Evolutionary conservation across 2,113 vertebrate species (phyloP).

Genomic region (Chauna torquata): DNA sequence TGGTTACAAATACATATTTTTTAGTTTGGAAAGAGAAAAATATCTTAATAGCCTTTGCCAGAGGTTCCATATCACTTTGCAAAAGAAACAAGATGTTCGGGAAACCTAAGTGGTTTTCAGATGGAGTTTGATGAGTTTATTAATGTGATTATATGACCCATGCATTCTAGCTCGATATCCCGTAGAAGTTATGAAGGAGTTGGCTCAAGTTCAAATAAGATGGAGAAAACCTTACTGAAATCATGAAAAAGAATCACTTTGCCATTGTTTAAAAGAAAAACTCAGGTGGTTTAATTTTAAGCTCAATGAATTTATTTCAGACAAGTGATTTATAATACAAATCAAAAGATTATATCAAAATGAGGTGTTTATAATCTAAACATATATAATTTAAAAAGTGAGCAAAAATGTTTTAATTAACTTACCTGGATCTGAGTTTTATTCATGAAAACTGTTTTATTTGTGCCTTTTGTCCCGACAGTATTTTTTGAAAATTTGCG

Average conservation of each 20-base stretch:
- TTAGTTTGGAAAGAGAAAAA: background rate
- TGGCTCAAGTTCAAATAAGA: background rate
- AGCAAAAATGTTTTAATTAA: background rate
- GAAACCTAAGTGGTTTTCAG: background rate
- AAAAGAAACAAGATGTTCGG: background rate
- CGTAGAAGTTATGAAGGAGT: background rate
- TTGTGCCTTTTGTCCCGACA: background rate
- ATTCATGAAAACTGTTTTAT: background rate
- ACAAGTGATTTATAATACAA: background rate
- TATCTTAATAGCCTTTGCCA: background rate
- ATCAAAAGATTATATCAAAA: background rate
- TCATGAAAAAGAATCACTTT: accelerated
- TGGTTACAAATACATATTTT: background rate
- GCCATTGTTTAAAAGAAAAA: background rate
- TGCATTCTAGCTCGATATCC: background rate
- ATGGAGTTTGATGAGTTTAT: background rate
- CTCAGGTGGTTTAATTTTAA: background rate
- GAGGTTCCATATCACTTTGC: background rate
- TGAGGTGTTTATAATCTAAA: background rate
- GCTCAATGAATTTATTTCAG: background rate
- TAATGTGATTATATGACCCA: background rate
- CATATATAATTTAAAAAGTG: too few relatives aligned
- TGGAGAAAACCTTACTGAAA: background rate
- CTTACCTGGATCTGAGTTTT: background rate
- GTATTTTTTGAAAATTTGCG: background rate